A percentile compares a stretch with the other conserved stretches of the same genome.
Conservation (phyloP, 2,888 invertebrate species). For the Isotomurus palustris region DNA sequence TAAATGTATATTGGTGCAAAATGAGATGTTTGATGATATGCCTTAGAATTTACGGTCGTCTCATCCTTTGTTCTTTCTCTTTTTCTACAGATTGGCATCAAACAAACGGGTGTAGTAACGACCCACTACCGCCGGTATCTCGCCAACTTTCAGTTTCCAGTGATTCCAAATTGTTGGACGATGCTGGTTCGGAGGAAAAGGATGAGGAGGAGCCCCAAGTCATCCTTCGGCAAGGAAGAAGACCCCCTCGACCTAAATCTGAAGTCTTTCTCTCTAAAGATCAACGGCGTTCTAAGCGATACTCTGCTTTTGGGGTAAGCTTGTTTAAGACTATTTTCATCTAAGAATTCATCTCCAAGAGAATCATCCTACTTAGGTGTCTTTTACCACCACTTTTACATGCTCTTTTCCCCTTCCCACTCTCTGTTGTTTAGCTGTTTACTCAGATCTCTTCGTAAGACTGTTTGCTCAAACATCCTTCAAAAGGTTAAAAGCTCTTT, state of each 20-base stretch:
- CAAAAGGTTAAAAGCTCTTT: too few species aligned
- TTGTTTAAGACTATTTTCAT: neutral
- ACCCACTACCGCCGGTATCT: constrained; percentile 57
- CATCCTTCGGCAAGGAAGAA: constrained; percentile 81
- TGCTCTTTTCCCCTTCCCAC: constrained; percentile 19
- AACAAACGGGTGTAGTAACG: constrained; percentile 43
- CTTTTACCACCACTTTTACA: neutral
- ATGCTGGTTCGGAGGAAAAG: constrained; percentile 51
- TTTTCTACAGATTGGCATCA: constrained; percentile 44
- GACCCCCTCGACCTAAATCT: constrained; percentile 91
- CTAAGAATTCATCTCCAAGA: too few species aligned
- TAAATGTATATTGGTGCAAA: too few species aligned
- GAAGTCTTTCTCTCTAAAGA: constrained; percentile 84
- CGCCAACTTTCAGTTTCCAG: constrained; percentile 86
- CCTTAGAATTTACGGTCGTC: too few species aligned
- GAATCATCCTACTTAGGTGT: too few species aligned
- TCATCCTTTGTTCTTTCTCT: too few species aligned
- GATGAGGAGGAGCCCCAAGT: constrained; percentile 79
- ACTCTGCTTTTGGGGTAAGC: constrained; percentile 94
- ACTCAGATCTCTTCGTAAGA: too few species aligned
- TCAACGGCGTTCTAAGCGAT: constrained; percentile 79
- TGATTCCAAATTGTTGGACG: constrained; percentile 85
- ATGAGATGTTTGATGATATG: too few species aligned
- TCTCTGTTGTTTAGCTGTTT: too few species aligned
- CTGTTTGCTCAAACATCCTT: too few species aligned